Conservation (phyloP, 2,888 invertebrate species). For the Trisateles emortualis region DNA sequence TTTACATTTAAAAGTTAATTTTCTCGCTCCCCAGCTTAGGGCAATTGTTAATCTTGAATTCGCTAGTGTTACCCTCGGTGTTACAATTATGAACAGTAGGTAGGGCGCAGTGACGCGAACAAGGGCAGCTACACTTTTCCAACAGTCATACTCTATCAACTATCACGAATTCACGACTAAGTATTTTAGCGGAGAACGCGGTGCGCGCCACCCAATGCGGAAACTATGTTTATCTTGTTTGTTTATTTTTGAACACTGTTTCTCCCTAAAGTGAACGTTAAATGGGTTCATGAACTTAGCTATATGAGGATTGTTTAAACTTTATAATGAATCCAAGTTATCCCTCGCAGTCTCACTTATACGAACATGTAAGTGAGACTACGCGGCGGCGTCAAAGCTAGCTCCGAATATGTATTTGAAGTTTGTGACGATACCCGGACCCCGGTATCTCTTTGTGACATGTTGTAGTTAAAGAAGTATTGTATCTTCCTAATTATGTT, state of each 20-base stretch:
- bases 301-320: constrained; percentile 33
- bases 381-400: too few species aligned
- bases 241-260: constrained; percentile 45
- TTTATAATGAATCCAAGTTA: constrained; percentile 42
- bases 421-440: too few species aligned
- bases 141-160: constrained; percentile 33
- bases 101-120: background rate
- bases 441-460: too few species aligned
- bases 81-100: constrained; percentile 69
- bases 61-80: constrained; percentile 61
- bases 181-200: constrained; percentile 9
- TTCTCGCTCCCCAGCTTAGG: constrained; percentile 77
- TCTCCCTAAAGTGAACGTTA: constrained; percentile 43
- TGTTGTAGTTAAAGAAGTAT: too few species aligned
- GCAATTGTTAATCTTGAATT: constrained; percentile 84
- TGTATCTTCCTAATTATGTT: too few species aligned
- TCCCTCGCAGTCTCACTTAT: constrained; percentile 10
- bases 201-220: constrained; percentile 14
- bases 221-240: constrained; percentile 44
- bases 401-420: too few species aligned
- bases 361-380: too few species aligned
- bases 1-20: constrained; percentile 87
- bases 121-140: constrained; percentile 15
- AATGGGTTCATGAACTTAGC: constrained; percentile 36
- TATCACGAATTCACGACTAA: too few species aligned